phyloP scores from a whole-genome alignment of 2,113 vertebrate species.

The Ariopsis seemanni region DNA sequence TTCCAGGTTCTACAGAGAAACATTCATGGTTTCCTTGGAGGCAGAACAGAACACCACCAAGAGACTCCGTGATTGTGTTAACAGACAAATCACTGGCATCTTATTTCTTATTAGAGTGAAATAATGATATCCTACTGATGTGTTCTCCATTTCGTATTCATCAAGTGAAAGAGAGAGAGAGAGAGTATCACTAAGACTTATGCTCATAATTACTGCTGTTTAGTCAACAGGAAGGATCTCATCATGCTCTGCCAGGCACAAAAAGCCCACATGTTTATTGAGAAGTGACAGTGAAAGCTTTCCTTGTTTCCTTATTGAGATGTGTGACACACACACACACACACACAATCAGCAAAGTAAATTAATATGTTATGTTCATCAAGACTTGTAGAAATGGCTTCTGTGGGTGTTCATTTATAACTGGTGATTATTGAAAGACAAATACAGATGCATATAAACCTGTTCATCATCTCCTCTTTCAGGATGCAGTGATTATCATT shows the following conservation, averaged over 20 bases:
- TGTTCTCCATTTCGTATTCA: not conserved
- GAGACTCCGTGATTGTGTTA: not conserved
- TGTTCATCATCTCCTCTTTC: not conserved
- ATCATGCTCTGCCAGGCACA: not conserved
- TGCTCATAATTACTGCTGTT: conserved; percentile 13
- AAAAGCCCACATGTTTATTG: conserved; percentile 23
- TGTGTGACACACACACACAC: not conserved
- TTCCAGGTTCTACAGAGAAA: not conserved
- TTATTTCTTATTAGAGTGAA: not conserved
- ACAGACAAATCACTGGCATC: not conserved
- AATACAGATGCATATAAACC: conserved; percentile 6
- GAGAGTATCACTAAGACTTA: not conserved
- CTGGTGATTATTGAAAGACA: not conserved
- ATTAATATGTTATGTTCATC: not conserved
- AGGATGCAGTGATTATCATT: not conserved
- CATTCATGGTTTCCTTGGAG: too few species aligned
- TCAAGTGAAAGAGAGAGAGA: not conserved
- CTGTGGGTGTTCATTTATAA: not conserved
- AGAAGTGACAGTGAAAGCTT: not conserved
- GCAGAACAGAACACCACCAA: not conserved
- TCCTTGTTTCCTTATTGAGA: not conserved
- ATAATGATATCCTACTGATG: not conserved
- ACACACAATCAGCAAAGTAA: not conserved
- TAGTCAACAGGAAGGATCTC: conserved; percentile 24
- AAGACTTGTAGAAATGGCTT: not conserved